phyloP scores from a whole-genome alignment of 1,140 invertebrate species.

The Luehdorfia chinensis region DNA sequence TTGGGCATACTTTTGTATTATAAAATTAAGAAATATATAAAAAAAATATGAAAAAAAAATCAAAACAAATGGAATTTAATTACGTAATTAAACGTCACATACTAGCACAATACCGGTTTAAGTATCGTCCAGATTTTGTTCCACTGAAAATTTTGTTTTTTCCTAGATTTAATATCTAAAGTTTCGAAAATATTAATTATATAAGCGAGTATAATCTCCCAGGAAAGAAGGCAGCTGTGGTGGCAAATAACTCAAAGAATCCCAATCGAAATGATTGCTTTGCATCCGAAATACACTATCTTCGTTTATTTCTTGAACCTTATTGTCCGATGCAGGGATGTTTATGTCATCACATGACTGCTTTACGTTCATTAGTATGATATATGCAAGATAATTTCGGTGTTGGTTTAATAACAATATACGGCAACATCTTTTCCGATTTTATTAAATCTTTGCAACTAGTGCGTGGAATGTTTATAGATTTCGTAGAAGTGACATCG shows the following conservation, averaged over 20 bases:
- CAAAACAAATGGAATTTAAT: too few relatives aligned
- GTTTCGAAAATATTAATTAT: too few relatives aligned
- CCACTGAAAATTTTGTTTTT: too few relatives aligned
- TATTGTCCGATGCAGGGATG: background rate
- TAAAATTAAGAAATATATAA: too few relatives aligned
- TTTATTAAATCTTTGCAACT: background rate
- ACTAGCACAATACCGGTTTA: too few relatives aligned
- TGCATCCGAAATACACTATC: too few relatives aligned
- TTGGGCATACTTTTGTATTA: too few relatives aligned
- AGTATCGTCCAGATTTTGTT: too few relatives aligned
- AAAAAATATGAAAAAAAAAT: too few relatives aligned
- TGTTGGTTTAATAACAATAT: constrained; percentile 11
- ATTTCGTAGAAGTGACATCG: background rate
- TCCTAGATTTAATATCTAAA: too few relatives aligned
- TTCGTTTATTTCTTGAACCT: background rate
- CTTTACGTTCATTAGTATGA: background rate
- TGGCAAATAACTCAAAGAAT: constrained; percentile 43
- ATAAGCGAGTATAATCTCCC: constrained; percentile 22
- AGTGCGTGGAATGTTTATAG: background rate
- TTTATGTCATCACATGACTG: background rate
- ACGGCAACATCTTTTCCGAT: background rate
- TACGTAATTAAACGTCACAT: too few relatives aligned
- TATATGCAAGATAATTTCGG: constrained; percentile 4
- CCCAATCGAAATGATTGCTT: constrained; percentile 22
- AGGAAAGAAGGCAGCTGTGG: constrained; percentile 51